phyloP scores from a whole-genome alignment of 2,888 invertebrate species.

The Hemithea aestivaria region DNA sequence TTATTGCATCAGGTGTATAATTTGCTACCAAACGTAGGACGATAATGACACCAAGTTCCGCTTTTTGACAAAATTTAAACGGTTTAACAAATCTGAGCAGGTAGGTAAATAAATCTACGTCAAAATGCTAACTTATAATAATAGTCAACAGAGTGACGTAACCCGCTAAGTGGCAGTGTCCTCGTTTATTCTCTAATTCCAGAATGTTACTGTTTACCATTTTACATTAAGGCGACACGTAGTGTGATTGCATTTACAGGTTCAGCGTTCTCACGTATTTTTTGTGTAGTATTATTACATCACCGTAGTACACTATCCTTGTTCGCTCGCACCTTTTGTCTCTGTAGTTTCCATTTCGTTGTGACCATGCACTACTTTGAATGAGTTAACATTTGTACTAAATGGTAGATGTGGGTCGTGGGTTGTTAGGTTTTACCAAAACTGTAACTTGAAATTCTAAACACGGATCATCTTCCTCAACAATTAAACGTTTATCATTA shows the following conservation, averaged over 20 bases:
- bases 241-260: conserved; percentile 8
- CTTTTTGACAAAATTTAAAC: conserved; percentile 30
- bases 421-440: neutral
- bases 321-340: conserved; percentile 23
- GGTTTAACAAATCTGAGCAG: conserved; percentile 16
- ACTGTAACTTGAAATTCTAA: neutral
- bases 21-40: conserved; percentile 30
- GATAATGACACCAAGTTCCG: conserved; percentile 28
- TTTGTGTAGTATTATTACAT: conserved; percentile 20
- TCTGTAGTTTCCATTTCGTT: conserved; percentile 1
- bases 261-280: conserved; percentile 21
- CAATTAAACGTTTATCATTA: conserved; percentile 15
- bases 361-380: conserved; percentile 2
- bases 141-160: conserved; percentile 18
- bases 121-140: conserved; percentile 13
- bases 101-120: conserved; percentile 7
- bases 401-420: conserved; percentile 1
- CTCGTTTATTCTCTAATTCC: conserved; percentile 21
- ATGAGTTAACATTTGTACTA: neutral
- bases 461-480: neutral
- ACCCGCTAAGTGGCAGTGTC: conserved; percentile 25
- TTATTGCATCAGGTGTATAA: conserved; percentile 36
- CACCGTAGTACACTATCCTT: conserved; percentile 23
- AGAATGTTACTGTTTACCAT: conserved; percentile 22
- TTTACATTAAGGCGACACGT: conserved; percentile 16